Conservation (phyloP, 2,888 invertebrate genomes). For the Parochlus steinenii region DNA sequence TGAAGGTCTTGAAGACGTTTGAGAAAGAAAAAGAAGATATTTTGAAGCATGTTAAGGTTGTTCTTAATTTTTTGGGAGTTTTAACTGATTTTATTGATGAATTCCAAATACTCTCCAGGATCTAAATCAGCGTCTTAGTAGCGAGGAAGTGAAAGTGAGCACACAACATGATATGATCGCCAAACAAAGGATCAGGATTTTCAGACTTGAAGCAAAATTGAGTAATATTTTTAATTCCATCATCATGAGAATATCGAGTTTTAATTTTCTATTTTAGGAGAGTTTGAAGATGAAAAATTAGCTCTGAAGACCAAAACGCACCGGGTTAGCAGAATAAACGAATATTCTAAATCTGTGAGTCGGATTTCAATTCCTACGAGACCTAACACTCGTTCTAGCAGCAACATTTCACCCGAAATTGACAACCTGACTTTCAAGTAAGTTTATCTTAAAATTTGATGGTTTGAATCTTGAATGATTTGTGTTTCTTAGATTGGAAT, state of each 20-base stretch:
- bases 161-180: conserved; percentile 19
- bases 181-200: conserved; percentile 23
- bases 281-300: conserved; percentile 7
- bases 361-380: background rate
- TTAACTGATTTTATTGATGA: no score
- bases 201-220: conserved; percentile 23
- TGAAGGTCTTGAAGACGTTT: background rate
- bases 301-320: background rate
- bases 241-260: no score
- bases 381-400: background rate
- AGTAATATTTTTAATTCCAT: no score
- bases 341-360: conserved; percentile 1
- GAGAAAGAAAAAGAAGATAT: conserved; percentile 6
- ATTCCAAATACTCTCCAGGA: no score
- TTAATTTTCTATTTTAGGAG: conserved; percentile 1
- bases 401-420: conserved; percentile 2
- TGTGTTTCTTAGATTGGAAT: conserved; percentile 21
- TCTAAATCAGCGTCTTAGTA: conserved; percentile 19
- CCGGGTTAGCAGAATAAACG: conserved; percentile 9
- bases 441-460: background rate
- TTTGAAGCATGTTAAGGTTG: background rate
- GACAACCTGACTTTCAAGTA: conserved; percentile 8
- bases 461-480: background rate
- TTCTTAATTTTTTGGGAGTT: no score
- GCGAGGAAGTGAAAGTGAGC: conserved; percentile 20